Evolutionary conservation across 1,140 invertebrate species (phyloP).

Genomic region (Batillaria attramentaria): DNA sequence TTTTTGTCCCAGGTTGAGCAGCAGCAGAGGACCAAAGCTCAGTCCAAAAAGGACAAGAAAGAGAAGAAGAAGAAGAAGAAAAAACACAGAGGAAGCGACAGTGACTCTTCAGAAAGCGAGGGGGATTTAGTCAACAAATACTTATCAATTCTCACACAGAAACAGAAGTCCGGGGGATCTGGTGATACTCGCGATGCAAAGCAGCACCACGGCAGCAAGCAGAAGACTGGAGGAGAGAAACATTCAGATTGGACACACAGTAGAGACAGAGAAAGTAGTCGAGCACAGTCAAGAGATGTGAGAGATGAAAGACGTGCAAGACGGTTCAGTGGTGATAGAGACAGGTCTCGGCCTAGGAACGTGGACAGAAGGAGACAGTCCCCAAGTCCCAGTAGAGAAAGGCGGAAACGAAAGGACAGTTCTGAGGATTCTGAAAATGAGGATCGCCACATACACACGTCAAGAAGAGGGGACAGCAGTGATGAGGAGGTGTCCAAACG

Average conservation of each 20-base stretch:
- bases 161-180: slow-evolving; percentile 34
- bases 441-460: not conserved
- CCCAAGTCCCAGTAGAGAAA: slow-evolving; percentile 15
- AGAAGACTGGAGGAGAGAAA: not conserved
- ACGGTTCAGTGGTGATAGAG: slow-evolving; percentile 4
- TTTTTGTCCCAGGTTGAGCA: not conserved
- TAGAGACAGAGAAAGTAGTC: not conserved
- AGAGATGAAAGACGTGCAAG: slow-evolving; percentile 12
- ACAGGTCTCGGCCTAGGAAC: not conserved
- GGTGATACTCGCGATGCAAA: slow-evolving; percentile 23
- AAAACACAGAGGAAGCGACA: slow-evolving; percentile 39
- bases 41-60: slow-evolving; percentile 51
- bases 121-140: slow-evolving; percentile 60
- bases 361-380: slow-evolving; percentile 8
- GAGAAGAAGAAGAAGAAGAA: slow-evolving; percentile 52
- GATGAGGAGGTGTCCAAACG: slow-evolving; percentile 11
- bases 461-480: slow-evolving; percentile 12
- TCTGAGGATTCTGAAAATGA: not conserved
- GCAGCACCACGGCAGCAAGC: not conserved
- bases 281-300: not conserved
- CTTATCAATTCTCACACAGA: slow-evolving; percentile 55
- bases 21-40: slow-evolving; percentile 20
- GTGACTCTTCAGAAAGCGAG: slow-evolving; percentile 43
- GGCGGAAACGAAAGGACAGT: slow-evolving; percentile 22
- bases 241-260: not conserved